These are phyloP conservation scores for Ethmia dodecea DNA, from an alignment of 2,888 invertebrate genomes.

Conservation along the genomic window DNA sequence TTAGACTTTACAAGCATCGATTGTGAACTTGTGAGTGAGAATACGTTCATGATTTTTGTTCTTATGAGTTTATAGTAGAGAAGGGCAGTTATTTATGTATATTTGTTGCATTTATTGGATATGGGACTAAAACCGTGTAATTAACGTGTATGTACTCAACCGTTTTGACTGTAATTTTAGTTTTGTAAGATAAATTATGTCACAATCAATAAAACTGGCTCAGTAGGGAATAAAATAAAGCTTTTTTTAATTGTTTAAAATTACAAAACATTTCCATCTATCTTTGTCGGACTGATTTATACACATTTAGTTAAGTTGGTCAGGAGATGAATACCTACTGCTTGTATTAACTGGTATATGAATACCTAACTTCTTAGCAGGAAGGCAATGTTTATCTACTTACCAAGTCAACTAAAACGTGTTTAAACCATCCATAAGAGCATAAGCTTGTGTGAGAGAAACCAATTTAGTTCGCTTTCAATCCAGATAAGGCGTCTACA, in stretches of 20 bases:
- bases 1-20: not conserved
- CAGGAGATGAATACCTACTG: not conserved
- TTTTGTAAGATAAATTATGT: slow-evolving; percentile 28
- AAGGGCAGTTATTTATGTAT: slow-evolving; percentile 32
- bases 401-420: no score
- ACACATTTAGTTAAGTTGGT: not conserved
- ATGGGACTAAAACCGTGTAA: slow-evolving; percentile 19
- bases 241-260: not conserved
- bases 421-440: no score
- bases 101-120: slow-evolving; percentile 70
- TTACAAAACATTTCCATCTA: not conserved
- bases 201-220: slow-evolving; percentile 25
- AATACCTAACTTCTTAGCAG: no score
- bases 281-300: not conserved
- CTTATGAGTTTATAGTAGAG: not conserved
- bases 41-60: slow-evolving; percentile 30
- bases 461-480: no score
- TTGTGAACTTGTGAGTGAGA: slow-evolving; percentile 28
- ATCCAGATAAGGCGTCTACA: no score
- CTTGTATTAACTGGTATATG: not conserved
- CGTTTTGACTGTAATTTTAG: slow-evolving; percentile 24
- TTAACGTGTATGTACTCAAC: slow-evolving; percentile 4
- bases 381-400: no score
- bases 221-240: slow-evolving; percentile 22
- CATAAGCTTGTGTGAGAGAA: no score